phyloP scores from a whole-genome alignment of 2,888 invertebrate genomes.

The Lycocerus yunnanus region DNA sequence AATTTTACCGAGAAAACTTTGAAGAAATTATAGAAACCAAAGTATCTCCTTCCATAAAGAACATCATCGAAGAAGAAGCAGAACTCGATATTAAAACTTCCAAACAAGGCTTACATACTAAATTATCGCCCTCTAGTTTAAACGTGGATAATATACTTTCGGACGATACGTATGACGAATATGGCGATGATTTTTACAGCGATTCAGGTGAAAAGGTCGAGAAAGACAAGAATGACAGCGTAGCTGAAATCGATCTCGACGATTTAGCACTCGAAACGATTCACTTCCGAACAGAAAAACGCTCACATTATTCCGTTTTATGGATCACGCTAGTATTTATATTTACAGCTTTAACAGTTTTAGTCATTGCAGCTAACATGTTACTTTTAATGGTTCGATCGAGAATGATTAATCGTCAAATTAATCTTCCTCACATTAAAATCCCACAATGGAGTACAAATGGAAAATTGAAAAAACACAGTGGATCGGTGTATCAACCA shows the following conservation, averaged over 20 bases:
- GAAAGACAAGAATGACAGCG: constrained; percentile 12
- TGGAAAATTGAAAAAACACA: constrained; percentile 67
- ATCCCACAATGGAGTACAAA: constrained; percentile 49
- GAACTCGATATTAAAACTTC: constrained; percentile 15
- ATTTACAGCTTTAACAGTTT: constrained; percentile 60
- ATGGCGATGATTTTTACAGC: constrained; percentile 52
- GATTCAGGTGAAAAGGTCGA: constrained; percentile 48
- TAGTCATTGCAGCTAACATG: constrained; percentile 56
- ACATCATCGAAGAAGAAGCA: neutral
- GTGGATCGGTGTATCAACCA: constrained; percentile 77
- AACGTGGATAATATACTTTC: neutral
- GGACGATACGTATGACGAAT: constrained; percentile 48
- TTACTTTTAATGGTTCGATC: constrained; percentile 48
- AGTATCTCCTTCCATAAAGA: constrained; percentile 26
- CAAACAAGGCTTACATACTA: constrained; percentile 30
- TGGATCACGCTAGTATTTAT: constrained; percentile 65
- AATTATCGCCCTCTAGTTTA: constrained; percentile 36
- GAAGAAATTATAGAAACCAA: constrained; percentile 37
- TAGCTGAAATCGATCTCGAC: constrained; percentile 5
- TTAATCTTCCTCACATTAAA: constrained; percentile 49
- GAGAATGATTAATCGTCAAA: constrained; percentile 44
- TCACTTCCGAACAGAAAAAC: constrained; percentile 35
- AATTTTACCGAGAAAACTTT: constrained; percentile 31
- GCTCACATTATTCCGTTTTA: constrained; percentile 57
- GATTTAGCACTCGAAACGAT: constrained; percentile 7